Conservation (phyloP, 1,140 invertebrate species). For the Acromyrmex heyeri region DNA sequence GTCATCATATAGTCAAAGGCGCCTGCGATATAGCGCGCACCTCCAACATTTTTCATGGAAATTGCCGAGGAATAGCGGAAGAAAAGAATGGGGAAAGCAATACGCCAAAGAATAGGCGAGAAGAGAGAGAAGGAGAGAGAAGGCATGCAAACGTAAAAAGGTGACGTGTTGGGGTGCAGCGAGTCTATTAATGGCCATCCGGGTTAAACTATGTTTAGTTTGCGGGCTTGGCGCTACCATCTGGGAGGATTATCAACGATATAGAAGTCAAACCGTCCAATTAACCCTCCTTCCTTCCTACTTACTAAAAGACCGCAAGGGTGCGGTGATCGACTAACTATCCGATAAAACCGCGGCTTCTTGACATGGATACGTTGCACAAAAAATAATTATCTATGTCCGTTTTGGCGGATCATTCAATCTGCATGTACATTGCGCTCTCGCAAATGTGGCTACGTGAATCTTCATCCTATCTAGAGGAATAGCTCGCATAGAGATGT, state of each 20-base stretch:
- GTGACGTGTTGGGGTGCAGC: slow-evolving; percentile 28
- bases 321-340: slow-evolving; percentile 75
- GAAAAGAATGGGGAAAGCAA: slow-evolving; percentile 50
- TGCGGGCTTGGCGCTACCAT: slow-evolving; percentile 69
- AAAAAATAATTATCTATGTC: slow-evolving; percentile 68
- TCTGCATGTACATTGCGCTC: background rate
- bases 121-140: too few species aligned
- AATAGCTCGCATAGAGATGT: slow-evolving; percentile 33
- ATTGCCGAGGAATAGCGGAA: slow-evolving; percentile 71
- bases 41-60: slow-evolving; percentile 74
- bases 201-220: slow-evolving; percentile 78
- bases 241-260: slow-evolving; percentile 50
- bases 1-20: slow-evolving; percentile 50
- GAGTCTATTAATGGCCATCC: slow-evolving; percentile 76
- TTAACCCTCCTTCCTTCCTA: background rate
- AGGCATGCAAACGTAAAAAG: slow-evolving; percentile 29
- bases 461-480: slow-evolving; percentile 38
- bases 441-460: background rate
- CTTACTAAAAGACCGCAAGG: slow-evolving; percentile 70
- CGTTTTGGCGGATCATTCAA: background rate
- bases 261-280: slow-evolving; percentile 52
- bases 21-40: slow-evolving; percentile 47
- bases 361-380: slow-evolving; percentile 20
- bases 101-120: background rate
- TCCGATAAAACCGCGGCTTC: slow-evolving; percentile 70